A percentile compares a stretch with the other conserved stretches of the same genome.
phyloP scores from a whole-genome alignment of 2,888 invertebrate genomes.

The Branchellion lobata region DNA sequence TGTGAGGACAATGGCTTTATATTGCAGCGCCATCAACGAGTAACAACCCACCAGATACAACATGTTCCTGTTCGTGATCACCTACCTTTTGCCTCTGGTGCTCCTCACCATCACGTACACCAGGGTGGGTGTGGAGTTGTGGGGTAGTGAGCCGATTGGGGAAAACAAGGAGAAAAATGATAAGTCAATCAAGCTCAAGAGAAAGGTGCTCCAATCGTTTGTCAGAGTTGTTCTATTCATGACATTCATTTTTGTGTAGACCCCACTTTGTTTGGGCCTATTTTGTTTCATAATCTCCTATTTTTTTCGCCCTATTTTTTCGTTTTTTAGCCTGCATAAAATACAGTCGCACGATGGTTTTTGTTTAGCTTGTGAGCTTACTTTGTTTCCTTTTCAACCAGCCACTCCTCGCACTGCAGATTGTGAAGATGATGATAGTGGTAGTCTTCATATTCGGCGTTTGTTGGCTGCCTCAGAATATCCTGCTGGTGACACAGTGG shows the following conservation, averaged over 20 bases:
- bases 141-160: constrained; percentile 83
- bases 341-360: no score
- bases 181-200: constrained; percentile 79
- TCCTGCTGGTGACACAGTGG: constrained; percentile 78
- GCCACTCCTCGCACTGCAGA: constrained; percentile 67
- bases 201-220: constrained; percentile 70
- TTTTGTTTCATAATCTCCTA: no score
- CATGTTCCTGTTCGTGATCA: constrained; percentile 76
- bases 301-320: no score
- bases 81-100: constrained; percentile 82
- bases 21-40: background rate
- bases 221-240: no score
- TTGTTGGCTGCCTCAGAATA: constrained; percentile 92
- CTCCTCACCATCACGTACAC: constrained; percentile 82
- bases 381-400: no score
- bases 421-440: constrained; percentile 86
- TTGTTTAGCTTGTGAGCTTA: no score
- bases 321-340: no score
- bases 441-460: constrained; percentile 90
- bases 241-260: no score
- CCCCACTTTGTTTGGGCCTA: no score
- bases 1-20: no score
- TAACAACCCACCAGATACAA: constrained; percentile 67
- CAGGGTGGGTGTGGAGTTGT: constrained; percentile 80
- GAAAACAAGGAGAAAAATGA: constrained; percentile 81